These are phyloP conservation scores for Eonycteris spelaea DNA, from an alignment of 2,113 vertebrate genomes.

Conservation along the genomic window DNA sequence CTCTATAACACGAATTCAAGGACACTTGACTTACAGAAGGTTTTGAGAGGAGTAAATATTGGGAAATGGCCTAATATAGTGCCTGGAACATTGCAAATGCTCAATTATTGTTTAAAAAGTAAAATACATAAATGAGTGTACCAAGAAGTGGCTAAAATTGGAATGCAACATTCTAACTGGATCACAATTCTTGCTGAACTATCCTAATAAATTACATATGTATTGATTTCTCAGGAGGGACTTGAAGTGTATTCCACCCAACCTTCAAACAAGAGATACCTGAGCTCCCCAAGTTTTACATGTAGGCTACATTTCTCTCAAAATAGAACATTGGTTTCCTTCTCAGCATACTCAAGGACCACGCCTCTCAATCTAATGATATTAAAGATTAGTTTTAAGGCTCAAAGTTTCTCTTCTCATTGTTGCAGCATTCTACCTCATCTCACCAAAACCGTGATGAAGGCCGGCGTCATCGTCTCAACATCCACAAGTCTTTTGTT, in stretches of 20 bases:
- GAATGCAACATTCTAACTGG: background rate
- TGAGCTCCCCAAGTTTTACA: background rate
- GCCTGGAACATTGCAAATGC: background rate
- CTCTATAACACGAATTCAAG: background rate
- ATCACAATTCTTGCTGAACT: background rate
- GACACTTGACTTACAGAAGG: background rate
- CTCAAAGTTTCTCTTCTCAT: background rate
- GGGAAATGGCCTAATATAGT: background rate
- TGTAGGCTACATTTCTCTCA: background rate
- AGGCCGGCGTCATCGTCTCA: background rate
- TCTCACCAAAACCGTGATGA: background rate
- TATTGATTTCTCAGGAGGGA: background rate
- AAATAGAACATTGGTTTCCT: background rate
- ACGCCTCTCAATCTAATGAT: background rate
- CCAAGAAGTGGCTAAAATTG: background rate
- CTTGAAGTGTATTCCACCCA: background rate
- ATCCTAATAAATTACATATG: background rate
- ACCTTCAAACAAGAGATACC: background rate
- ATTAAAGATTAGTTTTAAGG: background rate
- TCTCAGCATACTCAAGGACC: background rate
- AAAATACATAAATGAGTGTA: constrained; percentile 17
- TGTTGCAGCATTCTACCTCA: background rate
- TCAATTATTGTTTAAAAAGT: background rate
- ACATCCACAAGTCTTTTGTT: background rate
- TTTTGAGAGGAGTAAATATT: background rate